phyloP scores from a whole-genome alignment of 53 echinoderm and acorn worm species.

The Patiria pectinifera region DNA sequence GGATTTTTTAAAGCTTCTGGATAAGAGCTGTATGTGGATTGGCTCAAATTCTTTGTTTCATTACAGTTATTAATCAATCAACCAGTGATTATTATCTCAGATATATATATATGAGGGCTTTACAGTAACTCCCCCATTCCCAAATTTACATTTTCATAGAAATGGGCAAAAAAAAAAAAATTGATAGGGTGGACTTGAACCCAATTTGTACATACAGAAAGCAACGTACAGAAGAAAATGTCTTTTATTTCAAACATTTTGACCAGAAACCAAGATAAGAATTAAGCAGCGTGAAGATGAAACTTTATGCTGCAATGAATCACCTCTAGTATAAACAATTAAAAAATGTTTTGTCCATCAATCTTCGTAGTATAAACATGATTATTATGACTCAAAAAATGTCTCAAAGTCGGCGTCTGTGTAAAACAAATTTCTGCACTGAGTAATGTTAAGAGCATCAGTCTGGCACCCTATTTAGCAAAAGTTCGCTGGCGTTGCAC shows the following conservation, averaged over 20 bases:
- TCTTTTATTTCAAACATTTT: neutral
- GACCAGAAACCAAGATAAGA: neutral
- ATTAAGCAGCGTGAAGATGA: too few species aligned
- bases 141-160: neutral
- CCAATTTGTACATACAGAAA: neutral
- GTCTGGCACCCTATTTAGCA: too few species aligned
- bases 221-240: neutral
- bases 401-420: too few species aligned
- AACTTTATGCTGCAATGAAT: too few species aligned
- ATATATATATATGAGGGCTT: neutral
- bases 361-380: too few species aligned
- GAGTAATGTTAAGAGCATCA: too few species aligned
- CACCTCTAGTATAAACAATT: too few species aligned
- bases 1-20: neutral
- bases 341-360: too few species aligned
- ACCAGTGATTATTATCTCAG: neutral
- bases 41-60: neutral
- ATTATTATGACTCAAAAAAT: too few species aligned
- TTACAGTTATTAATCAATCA: neutral
- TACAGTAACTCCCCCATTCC: neutral
- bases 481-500: too few species aligned
- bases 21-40: neutral
- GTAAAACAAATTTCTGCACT: too few species aligned
- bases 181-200: neutral
- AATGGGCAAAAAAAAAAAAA: neutral